Base-by-base conservation (phyloP, 2,113 vertebrate genomes). In the Illadopsis cleaveri region DNA sequence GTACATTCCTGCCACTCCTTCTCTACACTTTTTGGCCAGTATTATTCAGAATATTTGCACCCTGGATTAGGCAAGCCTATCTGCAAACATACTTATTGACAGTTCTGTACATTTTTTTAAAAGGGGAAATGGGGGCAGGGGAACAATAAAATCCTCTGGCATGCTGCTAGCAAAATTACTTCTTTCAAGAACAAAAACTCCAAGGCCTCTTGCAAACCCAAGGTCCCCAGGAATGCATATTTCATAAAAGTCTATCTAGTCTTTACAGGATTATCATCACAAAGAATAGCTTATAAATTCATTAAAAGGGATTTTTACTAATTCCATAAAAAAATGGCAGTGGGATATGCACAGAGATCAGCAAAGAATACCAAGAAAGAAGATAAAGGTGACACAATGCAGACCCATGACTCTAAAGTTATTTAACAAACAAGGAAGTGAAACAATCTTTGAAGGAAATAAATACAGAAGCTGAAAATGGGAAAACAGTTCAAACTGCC, bases 1-100 rank as follows among this genome's bases (percentile, higher is more conserved):
- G 66, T 90, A 93, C 92, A 97, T 96, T 88, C 85, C 94, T 95
- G 94, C 85, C 90, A 72, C 89, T 94, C 95, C 94, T 95, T 31
- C 70, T 51, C 40, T 16, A 45, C 33, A 9, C 70, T 42, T 91
- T 80, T 80, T 88, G 76, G 82, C 70, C 70, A 2, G 6, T 47
- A 51, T 75, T 78, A 70, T 82, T 50, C 47, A 40, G 82, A 69
- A 45, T 19, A 53, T 79, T 85, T 77, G 28, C 19, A 69, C 70
- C 30, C 62, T 0, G 4, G 65, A 82, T 90, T 72, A 85, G 58
- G 82, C 66, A 94, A 91, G 54, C 6, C 66, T 35, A 15, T 66
- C 65, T 80, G 71, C 75, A 93, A 91, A 93, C 14, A 66, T 4
- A 68, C 21, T 69, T 88, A 90, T 5, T 28, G 53, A 61, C 79